Base-by-base conservation (phyloP, 1,140 invertebrate genomes). In the Musca domestica region DNA sequence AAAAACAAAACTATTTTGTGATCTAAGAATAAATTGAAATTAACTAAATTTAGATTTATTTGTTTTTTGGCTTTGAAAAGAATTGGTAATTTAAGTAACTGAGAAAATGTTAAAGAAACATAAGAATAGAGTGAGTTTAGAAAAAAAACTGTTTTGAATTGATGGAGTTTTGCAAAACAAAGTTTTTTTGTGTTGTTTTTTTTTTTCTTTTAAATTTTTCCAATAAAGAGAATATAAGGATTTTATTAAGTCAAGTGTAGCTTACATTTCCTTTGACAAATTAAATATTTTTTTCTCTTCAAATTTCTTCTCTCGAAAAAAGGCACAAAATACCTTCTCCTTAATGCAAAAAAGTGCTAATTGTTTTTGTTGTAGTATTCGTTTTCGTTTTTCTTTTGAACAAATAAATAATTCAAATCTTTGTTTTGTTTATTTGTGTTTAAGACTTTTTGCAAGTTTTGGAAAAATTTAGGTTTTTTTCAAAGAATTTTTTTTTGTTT, bases 281-380 rank as follows among this genome's bases (percentile, higher is more conserved):
- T 58, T 27, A 27, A 15, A 27, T 2, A 27, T 25, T 56, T 58
- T 22, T 14, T 58, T 7, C 6, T 23, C 4, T 58, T 23, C 6
- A 22, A 58, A 7, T 15, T 46, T 48, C 3, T 65, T 17, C n/a
- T 64, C 27, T 15, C 63, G 3, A 25, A 67, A 67, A 58, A 67
- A 67, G 67, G 67, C 67, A 68, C 67, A 41, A 63, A 68, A 68
- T 61, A 49, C 67, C 56, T 68, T 47, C 49, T 51, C 23, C 47
- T 64, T 22, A 20, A 12, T 64, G 41, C 17, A 19, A 64, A 47
- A 17, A n/a, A 10, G 46, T 9, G 17, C 30, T 30, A 9, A 27
- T 15, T 61, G 0, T 17, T 14, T 52, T 17, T 54, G 25, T 52
- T 20, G 27, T n/a, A 34, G 20, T n/a, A n/a, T 30, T 23, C 17